phyloP scores from a whole-genome alignment of 2,888 invertebrate genomes.

The Caenorhabditis wallacei region DNA sequence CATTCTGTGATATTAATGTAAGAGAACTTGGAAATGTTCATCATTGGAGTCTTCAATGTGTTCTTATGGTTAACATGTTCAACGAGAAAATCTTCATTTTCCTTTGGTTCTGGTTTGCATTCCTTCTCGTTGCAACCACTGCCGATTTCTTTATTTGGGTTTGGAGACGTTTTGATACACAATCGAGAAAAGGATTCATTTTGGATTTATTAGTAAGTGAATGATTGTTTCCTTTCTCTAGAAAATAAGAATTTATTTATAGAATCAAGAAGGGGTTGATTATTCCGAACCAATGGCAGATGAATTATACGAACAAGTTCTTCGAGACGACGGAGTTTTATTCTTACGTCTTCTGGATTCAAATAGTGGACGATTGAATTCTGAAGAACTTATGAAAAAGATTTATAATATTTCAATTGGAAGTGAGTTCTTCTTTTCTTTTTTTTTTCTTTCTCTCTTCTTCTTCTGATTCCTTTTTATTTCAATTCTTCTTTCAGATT shows the following conservation, averaged over 20 bases:
- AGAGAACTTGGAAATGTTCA: conserved; percentile 78
- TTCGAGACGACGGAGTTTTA: conserved; percentile 75
- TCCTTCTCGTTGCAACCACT: conserved; percentile 74
- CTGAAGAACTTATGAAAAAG: conserved; percentile 65
- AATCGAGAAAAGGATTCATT: conserved; percentile 63
- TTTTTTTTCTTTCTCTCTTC: not conserved
- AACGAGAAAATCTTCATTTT: conserved; percentile 83
- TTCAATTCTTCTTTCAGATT: conserved; percentile 34
- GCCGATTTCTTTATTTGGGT: conserved; percentile 76
- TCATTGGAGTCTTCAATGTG: conserved; percentile 81
- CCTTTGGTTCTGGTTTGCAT: conserved; percentile 82
- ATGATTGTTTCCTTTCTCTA: not conserved
- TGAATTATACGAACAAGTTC: conserved; percentile 52
- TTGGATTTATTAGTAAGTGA: conserved; percentile 61
- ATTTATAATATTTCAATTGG: conserved; percentile 63
- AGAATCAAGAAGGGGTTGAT: conserved; percentile 60
- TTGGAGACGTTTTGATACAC: conserved; percentile 60
- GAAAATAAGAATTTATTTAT: not conserved
- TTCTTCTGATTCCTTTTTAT: not conserved
- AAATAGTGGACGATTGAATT: conserved; percentile 68
- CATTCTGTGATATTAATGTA: conserved; percentile 81
- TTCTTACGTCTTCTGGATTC: conserved; percentile 71
- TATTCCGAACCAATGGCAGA: conserved; percentile 28
- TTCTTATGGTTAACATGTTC: conserved; percentile 83
- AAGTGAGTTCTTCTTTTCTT: conserved; percentile 39